These are phyloP conservation scores for Trachelus tabidus DNA, from an alignment of 2,888 invertebrate genomes.

Conservation along the genomic window DNA sequence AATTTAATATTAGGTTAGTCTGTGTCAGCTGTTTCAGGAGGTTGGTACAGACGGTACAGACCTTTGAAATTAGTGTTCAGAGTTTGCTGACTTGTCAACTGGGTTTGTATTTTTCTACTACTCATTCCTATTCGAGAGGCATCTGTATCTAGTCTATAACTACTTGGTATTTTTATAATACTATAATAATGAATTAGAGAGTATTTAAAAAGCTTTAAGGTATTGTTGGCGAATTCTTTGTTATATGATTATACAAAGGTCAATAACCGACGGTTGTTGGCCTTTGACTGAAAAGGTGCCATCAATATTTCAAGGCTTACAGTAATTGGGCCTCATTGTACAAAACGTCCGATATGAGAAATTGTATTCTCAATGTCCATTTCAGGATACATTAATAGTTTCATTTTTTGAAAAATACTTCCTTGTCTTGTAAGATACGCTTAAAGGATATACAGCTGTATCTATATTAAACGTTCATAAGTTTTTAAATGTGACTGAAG, in stretches of 20 bases:
- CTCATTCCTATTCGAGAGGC: neutral
- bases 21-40: neutral
- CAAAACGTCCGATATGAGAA: neutral
- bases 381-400: neutral
- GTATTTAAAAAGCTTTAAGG: neutral
- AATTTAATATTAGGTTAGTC: neutral
- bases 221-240: neutral
- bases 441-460: neutral
- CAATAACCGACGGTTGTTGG: constrained; percentile 30
- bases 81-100: neutral
- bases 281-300: constrained; percentile 7
- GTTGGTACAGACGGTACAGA: neutral
- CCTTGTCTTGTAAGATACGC: neutral
- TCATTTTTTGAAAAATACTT: neutral
- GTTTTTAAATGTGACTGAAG: neutral
- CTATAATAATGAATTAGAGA: neutral
- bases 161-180: neutral
- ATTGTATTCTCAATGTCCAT: neutral
- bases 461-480: neutral
- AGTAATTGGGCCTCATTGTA: neutral
- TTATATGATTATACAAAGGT: constrained; percentile 11
- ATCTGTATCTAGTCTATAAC: neutral
- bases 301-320: neutral
- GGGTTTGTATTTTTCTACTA: neutral
- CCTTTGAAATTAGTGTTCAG: neutral